Percentiles rank a stretch among this genome's conserved stretches.
Conservation (phyloP, 2,113 vertebrate species). For the Pandion haliaetus region DNA sequence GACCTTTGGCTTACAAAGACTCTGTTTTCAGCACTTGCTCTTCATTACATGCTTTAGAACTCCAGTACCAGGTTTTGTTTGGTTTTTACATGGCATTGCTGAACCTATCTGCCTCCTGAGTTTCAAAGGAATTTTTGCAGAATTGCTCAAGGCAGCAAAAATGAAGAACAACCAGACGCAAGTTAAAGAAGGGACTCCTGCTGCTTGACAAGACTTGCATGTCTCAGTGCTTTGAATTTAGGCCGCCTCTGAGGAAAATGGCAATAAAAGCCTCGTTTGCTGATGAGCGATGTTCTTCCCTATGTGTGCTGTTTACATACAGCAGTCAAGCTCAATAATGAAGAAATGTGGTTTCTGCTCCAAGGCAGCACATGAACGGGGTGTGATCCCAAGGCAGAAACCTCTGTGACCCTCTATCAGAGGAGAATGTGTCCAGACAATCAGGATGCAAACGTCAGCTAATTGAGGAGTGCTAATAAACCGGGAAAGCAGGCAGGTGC, state of each 20-base stretch:
- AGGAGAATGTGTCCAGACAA: neutral
- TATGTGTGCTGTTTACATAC: slow-evolving; percentile 17
- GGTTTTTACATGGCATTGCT: neutral
- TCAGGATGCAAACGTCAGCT: neutral
- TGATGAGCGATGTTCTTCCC: neutral
- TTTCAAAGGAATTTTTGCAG: slow-evolving; percentile 64
- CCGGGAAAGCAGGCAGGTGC: neutral
- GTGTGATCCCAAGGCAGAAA: neutral
- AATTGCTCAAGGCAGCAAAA: slow-evolving; percentile 64
- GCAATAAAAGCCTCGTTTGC: slow-evolving; percentile 30
- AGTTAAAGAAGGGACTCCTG: slow-evolving; percentile 53
- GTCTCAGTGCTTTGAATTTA: slow-evolving; percentile 52
- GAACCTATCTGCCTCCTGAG: slow-evolving; percentile 8
- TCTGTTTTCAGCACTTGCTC: slow-evolving; percentile 19
- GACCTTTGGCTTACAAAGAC: slow-evolving; percentile 13
- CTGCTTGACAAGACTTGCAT: slow-evolving; percentile 65
- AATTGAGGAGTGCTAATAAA: neutral
- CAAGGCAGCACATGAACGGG: neutral
- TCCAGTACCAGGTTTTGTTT: slow-evolving; percentile 23
- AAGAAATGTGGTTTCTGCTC: slow-evolving; percentile 3
- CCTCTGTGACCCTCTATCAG: neutral
- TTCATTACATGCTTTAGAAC: slow-evolving; percentile 24
- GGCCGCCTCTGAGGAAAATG: slow-evolving; percentile 45
- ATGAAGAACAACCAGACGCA: slow-evolving; percentile 37
- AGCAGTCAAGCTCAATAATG: neutral